phyloP scores from a whole-genome alignment of 1,140 invertebrate species.

The Metopolophium dirhodum region DNA sequence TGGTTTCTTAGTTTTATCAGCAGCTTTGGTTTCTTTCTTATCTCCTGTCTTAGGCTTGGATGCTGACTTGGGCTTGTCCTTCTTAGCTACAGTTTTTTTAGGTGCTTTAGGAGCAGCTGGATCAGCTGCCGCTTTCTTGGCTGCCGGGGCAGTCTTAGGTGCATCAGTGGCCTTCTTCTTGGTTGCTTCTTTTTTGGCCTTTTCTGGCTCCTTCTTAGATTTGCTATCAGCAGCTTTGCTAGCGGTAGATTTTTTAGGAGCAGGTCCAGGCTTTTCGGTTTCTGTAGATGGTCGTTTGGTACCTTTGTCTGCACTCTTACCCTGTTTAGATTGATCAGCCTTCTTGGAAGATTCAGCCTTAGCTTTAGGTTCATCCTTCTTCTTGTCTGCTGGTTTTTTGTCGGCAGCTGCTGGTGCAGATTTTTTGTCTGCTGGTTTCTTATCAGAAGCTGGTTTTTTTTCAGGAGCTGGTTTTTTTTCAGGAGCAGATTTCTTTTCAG shows the following conservation, averaged over 20 bases:
- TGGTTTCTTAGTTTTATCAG: constrained; percentile 60
- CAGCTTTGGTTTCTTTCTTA: constrained; percentile 58
- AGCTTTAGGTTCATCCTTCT: constrained; percentile 56
- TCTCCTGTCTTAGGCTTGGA: constrained; percentile 61
- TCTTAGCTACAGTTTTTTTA: constrained; percentile 62
- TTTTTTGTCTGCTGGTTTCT: constrained; percentile 39
- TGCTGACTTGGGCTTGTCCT: constrained; percentile 65
- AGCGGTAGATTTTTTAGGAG: constrained; percentile 63
- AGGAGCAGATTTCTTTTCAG: constrained; percentile 13
- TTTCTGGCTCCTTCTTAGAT: constrained; percentile 53
- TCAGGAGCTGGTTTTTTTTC: constrained; percentile 52
- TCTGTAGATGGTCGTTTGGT: constrained; percentile 61
- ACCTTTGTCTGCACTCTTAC: constrained; percentile 62
- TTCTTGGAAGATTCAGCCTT: constrained; percentile 53
- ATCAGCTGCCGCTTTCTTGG: constrained; percentile 57
- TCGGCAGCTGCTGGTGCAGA: constrained; percentile 61
- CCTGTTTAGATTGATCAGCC: constrained; percentile 29
- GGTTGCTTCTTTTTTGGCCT: constrained; percentile 59
- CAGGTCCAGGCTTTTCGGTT: constrained; percentile 63
- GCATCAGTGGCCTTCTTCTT: constrained; percentile 63
- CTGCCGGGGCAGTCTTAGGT: constrained; percentile 47
- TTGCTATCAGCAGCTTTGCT: constrained; percentile 33
- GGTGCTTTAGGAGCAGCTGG: constrained; percentile 57
- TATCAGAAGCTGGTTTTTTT: constrained; percentile 48
- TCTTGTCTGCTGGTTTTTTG: constrained; percentile 60